phyloP scores from a whole-genome alignment of 2,888 invertebrate genomes.

The Melinaea menophilus region DNA sequence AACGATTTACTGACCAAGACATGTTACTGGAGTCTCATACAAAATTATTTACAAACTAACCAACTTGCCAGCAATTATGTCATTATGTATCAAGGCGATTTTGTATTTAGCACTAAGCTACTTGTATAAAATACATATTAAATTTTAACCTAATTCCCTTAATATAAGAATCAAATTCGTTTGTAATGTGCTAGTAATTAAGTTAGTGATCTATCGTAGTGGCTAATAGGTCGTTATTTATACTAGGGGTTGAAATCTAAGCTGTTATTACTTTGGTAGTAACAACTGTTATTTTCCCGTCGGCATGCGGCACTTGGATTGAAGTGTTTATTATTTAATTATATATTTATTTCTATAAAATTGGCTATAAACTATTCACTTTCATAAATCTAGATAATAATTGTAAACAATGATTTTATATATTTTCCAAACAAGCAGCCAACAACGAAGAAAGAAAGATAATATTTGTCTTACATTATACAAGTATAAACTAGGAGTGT shows the following conservation, averaged over 20 bases:
- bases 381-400: too few species aligned
- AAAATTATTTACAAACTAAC: slow-evolving; percentile 34
- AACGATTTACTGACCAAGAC: slow-evolving; percentile 20
- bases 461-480: too few species aligned
- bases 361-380: slow-evolving; percentile 40
- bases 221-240: slow-evolving; percentile 34
- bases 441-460: too few species aligned
- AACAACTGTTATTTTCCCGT: slow-evolving; percentile 29
- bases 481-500: too few species aligned
- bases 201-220: slow-evolving; percentile 29
- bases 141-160: slow-evolving; percentile 9
- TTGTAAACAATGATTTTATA: too few species aligned
- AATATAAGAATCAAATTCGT: slow-evolving; percentile 13
- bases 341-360: slow-evolving; percentile 8
- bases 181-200: slow-evolving; percentile 16
- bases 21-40: slow-evolving; percentile 43
- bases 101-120: slow-evolving; percentile 24
- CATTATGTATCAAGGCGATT: slow-evolving; percentile 30
- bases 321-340: slow-evolving; percentile 11
- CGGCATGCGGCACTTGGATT: slow-evolving; percentile 11
- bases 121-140: not conserved
- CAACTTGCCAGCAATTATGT: slow-evolving; percentile 30
- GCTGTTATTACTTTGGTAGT: slow-evolving; percentile 19
- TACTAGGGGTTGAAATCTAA: slow-evolving; percentile 35
- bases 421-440: too few species aligned